Evolutionary conservation across 2,113 vertebrate species (phyloP).

Genomic region (Alaudala cheleensis): DNA sequence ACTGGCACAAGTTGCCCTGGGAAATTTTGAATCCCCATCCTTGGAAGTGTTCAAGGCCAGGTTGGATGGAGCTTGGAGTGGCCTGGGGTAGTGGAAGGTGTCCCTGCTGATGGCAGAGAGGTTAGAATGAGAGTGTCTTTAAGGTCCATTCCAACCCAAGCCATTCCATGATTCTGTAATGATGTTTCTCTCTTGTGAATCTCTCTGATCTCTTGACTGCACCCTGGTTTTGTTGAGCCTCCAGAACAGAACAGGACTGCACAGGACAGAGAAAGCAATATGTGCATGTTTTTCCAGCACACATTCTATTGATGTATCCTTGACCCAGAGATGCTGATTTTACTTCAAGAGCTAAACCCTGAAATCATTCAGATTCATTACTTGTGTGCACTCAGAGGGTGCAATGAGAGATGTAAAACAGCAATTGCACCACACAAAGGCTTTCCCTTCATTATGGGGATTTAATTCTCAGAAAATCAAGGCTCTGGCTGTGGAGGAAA

Average conservation of each 20-base stretch:
- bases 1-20: not conserved
- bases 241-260: not conserved
- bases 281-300: not conserved
- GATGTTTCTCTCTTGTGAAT: not conserved
- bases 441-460: slow-evolving; percentile 7
- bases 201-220: not conserved
- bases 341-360: slow-evolving; percentile 3
- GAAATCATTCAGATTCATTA: not conserved
- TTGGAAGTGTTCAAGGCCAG: not conserved
- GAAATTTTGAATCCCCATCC: not conserved
- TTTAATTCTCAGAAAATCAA: slow-evolving; percentile 40
- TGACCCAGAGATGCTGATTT: not conserved
- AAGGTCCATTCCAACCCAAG: not conserved
- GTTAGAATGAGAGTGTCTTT: not conserved
- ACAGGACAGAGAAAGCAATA: not conserved
- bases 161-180: not conserved
- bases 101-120: not conserved
- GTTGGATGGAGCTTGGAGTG: not conserved
- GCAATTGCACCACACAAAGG: not conserved
- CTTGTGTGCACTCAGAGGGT: not conserved
- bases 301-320: not conserved
- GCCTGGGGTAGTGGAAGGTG: not conserved
- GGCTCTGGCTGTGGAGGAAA: slow-evolving; percentile 32
- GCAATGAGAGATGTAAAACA: slow-evolving; percentile 2
- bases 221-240: not conserved